A percentile compares a stretch with the other conserved stretches of the same genome.
phyloP scores from a whole-genome alignment of 2,797 vertebrate genomes.

The Scyliorhinus canicula region DNA sequence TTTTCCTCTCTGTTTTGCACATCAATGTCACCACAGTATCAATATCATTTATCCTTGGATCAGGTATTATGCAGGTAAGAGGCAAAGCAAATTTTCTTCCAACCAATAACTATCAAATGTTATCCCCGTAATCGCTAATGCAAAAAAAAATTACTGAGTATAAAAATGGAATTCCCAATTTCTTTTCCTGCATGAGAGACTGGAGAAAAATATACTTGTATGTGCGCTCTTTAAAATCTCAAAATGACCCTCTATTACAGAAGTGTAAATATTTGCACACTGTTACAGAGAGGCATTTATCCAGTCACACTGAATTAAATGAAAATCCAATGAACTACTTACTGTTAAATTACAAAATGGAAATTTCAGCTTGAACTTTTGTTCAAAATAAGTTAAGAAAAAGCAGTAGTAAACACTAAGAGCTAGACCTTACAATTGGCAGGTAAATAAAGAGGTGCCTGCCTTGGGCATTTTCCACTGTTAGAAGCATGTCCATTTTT shows the following conservation, averaged over 20 bases:
- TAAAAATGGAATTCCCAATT: background rate
- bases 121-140: background rate
- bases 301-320: background rate
- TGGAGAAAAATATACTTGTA: background rate
- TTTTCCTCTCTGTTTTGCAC: background rate
- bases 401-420: background rate
- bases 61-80: background rate
- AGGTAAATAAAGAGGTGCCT: background rate
- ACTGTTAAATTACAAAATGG: background rate
- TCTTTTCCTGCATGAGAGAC: background rate
- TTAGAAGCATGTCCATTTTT: background rate
- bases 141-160: background rate
- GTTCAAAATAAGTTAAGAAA: background rate
- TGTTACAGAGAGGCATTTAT: background rate
- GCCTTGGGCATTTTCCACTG: background rate
- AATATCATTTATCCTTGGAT: background rate
- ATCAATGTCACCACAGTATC: background rate
- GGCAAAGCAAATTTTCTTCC: background rate
- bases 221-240: background rate
- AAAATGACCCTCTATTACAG: background rate
- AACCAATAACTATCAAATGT: background rate
- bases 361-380: background rate
- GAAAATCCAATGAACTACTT: background rate
- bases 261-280: background rate
- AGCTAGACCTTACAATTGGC: background rate